Evolutionary conservation across 2,113 vertebrate genomes (phyloP).

Genomic region (Triplophysa tibetana): DNA sequence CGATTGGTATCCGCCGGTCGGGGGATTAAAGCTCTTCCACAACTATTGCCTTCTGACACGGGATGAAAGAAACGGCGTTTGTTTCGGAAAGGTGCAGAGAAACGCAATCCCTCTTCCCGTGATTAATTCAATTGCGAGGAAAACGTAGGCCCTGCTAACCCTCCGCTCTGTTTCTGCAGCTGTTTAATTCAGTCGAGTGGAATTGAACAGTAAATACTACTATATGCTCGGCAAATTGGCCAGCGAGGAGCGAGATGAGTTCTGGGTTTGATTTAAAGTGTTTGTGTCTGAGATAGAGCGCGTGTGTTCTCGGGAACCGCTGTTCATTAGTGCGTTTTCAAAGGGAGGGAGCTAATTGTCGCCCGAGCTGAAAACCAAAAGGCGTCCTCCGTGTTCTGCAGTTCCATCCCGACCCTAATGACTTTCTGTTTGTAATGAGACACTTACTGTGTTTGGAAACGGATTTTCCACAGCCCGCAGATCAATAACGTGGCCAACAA

Average conservation of each 20-base stretch:
- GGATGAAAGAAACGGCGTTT: constrained; percentile 20
- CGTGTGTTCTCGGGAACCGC: constrained; percentile 34
- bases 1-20: neutral
- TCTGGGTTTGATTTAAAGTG: constrained; percentile 38
- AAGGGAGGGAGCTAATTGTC: constrained; percentile 68
- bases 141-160: constrained; percentile 16
- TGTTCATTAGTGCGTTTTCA: constrained; percentile 64
- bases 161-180: constrained; percentile 13
- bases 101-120: constrained; percentile 20
- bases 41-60: neutral
- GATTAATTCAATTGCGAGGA: constrained; percentile 37
- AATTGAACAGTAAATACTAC: constrained; percentile 63
- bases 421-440: constrained; percentile 53
- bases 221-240: constrained; percentile 44
- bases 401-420: constrained; percentile 58
- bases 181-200: constrained; percentile 40
- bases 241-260: constrained; percentile 25
- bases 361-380: constrained; percentile 60
- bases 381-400: constrained; percentile 8
- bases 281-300: constrained; percentile 24
- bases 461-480: constrained; percentile 33
- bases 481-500: constrained; percentile 37
- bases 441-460: constrained; percentile 10
- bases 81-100: neutral
- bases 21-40: constrained; percentile 20